Conservation (phyloP, 2,797 vertebrate genomes). For the Peromyscus eremicus region DNA sequence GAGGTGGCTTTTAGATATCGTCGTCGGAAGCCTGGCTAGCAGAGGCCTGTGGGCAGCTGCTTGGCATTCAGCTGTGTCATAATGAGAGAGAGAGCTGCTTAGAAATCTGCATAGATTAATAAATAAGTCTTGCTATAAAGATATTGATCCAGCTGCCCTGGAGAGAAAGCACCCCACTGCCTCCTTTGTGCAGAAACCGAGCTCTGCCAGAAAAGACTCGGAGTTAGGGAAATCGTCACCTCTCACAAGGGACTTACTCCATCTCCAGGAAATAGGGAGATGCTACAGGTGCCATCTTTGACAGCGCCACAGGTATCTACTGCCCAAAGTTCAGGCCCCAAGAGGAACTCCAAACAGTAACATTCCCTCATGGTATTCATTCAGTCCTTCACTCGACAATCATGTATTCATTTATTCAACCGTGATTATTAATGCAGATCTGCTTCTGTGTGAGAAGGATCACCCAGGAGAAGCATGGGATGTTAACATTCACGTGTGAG, state of each 20-base stretch:
- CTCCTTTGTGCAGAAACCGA: background rate
- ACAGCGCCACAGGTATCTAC: background rate
- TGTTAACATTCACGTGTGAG: conserved; percentile 51
- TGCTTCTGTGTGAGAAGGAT: conserved; percentile 4
- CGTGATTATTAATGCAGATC: background rate
- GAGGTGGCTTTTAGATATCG: conserved; percentile 69
- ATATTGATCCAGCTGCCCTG: conserved; percentile 55
- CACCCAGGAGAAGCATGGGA: background rate
- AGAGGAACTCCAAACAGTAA: background rate
- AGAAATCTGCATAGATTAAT: conserved; percentile 75
- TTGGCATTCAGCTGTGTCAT: conserved; percentile 66
- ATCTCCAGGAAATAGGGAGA: conserved; percentile 38
- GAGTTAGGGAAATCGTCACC: background rate
- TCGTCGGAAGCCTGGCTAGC: conserved; percentile 43
- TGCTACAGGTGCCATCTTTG: background rate
- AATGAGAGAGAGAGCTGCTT: conserved; percentile 66
- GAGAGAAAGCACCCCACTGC: background rate
- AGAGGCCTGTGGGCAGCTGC: conserved; percentile 49
- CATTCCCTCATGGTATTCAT: background rate
- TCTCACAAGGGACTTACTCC: background rate
- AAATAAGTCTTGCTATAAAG: conserved; percentile 59
- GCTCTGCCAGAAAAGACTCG: background rate
- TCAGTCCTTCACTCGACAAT: background rate
- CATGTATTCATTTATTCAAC: conserved; percentile 38
- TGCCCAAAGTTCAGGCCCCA: background rate